Evolutionary conservation across 2,113 vertebrate species (phyloP), one percentile per base, ranked within the genome.

Genomic region (Pseudopipra pipra): DNA sequence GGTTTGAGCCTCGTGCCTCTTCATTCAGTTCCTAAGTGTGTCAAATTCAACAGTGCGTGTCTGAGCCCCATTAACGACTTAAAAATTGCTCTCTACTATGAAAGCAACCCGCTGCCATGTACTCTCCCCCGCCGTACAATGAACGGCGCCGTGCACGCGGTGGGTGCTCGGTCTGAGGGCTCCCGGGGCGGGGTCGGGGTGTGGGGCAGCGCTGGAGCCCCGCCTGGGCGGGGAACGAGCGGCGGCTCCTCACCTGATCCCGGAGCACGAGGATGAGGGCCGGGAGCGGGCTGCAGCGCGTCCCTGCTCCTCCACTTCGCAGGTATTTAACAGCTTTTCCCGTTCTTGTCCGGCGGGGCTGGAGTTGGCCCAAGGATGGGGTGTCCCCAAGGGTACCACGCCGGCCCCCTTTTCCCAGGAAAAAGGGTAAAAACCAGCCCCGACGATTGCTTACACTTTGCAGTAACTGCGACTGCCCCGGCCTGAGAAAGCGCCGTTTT

Each of bases 111-210:
- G 18, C 49, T 23, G 86, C 61, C 35, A 0, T 22, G n/a, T 2
- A 0, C 8, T 14, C 43, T 2, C 0, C 6, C 0, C 8, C 3
- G 0, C 2, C 7, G 14, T 8, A 0, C 33, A 1, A 0, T 0
- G 52, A 2, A 9, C 1, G 59, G 0, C 0, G 33, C 56, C 0
- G n/a, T 1, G 76, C 27, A 0, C 0, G 54, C 37, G 8, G 67
- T 49, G 6, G 24, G 4, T 1, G 61, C 37, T 20, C 1, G 4
- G 10, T 10, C 11, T 2, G 1, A 22, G 61, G 88, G 1, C 4
- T 2, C 0, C 4, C 3, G 25, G 47, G 43, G 14, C 1, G 24
- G 5, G 66, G 13, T 17, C 8, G 8, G 28, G 2, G 51, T 1
- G 67, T 8, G 85, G 47, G 61, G 14, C 55, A 7, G 67, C 39